These are phyloP conservation scores for Echinometra lucunter DNA, from an alignment of 53 echinoderm and acorn worm species.

Conservation along the genomic window DNA sequence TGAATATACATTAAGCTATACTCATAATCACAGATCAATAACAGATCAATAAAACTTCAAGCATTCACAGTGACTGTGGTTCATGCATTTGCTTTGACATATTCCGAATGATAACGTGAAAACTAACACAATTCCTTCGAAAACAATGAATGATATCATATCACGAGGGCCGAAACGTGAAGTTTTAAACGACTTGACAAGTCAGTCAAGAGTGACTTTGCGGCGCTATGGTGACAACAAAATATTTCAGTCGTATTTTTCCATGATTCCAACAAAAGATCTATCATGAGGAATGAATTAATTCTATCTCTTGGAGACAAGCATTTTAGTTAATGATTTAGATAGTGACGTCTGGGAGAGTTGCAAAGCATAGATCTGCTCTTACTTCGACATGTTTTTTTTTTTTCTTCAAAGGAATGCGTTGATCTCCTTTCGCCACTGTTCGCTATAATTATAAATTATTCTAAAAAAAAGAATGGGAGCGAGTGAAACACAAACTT, in stretches of 20 bases:
- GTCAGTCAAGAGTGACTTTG: no score
- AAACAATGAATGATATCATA: no score
- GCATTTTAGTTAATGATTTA: neutral
- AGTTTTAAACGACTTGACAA: no score
- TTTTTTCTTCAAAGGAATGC: neutral
- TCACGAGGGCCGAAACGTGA: no score
- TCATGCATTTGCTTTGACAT: neutral
- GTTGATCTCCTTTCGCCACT: neutral
- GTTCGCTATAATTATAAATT: neutral
- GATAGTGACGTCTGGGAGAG: neutral
- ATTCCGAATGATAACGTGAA: neutral
- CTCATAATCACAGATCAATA: no score
- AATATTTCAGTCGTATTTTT: no score
- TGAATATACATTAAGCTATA: no score
- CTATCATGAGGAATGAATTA: neutral
- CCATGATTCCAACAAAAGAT: no score
- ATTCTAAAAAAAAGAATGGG: neutral
- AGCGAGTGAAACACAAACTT: neutral
- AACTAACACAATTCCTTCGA: neutral
- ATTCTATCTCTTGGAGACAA: neutral
- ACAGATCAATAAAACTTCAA: no score
- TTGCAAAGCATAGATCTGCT: neutral
- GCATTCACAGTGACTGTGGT: no score
- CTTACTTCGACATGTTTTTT: neutral
- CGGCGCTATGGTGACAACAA: no score